Evolutionary conservation across 2,113 vertebrate genomes (phyloP).

Genomic region (Gulo gulo): DNA sequence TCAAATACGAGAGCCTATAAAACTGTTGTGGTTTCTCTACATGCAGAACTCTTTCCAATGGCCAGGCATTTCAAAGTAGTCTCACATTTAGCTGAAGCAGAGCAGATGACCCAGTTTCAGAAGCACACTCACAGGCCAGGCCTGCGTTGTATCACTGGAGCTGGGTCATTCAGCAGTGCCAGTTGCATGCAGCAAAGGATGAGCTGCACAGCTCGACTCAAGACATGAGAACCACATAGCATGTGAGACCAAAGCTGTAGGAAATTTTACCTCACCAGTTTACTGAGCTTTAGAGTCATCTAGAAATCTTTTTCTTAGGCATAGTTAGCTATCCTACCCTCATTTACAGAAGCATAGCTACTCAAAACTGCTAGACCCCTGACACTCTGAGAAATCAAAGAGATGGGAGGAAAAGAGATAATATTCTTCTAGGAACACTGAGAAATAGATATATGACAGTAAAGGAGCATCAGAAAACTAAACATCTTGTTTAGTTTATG

Average conservation of each 20-base stretch:
- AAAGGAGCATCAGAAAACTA: neutral
- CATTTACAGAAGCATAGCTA: neutral
- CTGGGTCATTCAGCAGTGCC: neutral
- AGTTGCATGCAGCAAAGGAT: neutral
- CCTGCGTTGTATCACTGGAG: neutral
- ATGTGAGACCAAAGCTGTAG: neutral
- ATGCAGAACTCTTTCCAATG: neutral
- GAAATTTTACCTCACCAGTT: neutral
- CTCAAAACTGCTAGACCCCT: neutral
- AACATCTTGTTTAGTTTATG: neutral
- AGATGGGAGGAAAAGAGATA: neutral
- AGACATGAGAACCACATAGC: neutral
- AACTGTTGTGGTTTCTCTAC: neutral
- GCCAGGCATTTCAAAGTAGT: neutral
- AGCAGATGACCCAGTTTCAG: conserved; percentile 52
- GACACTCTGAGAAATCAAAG: neutral
- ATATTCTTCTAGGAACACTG: neutral
- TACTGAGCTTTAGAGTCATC: neutral
- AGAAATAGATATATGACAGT: neutral
- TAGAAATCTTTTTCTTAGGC: neutral
- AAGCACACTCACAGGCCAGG: neutral
- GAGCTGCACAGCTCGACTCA: neutral
- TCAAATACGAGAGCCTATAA: neutral
- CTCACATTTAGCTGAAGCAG: neutral
- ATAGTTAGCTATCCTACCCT: neutral